Evolutionary conservation across 1,140 invertebrate species (phyloP).

Genomic region (Trinorchestia longiramus): DNA sequence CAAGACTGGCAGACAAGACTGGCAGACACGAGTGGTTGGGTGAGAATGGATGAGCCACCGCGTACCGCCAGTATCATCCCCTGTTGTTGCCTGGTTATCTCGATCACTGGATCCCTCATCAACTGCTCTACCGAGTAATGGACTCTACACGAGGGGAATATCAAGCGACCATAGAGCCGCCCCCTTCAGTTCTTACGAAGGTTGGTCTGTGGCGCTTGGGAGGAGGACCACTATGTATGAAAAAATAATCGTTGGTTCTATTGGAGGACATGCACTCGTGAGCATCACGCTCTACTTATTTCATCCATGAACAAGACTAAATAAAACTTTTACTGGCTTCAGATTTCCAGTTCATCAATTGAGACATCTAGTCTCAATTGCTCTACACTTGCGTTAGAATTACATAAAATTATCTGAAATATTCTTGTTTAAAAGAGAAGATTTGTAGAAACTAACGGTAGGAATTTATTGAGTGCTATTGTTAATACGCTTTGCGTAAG

Average conservation of each 20-base stretch:
- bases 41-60: neutral
- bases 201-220: neutral
- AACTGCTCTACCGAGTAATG: slow-evolving; percentile 17
- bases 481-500: too few species aligned
- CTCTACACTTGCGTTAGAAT: too few species aligned
- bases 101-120: neutral
- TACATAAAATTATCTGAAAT: too few species aligned
- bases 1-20: too few species aligned
- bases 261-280: neutral
- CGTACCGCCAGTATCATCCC: neutral
- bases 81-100: slow-evolving; percentile 36
- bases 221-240: neutral
- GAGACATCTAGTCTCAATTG: too few species aligned
- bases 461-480: too few species aligned
- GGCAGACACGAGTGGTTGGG: too few species aligned
- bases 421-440: too few species aligned
- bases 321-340: neutral
- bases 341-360: too few species aligned
- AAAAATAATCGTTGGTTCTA: neutral
- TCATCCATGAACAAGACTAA: neutral
- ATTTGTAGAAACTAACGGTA: too few species aligned
- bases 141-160: slow-evolving; percentile 13
- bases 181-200: neutral
- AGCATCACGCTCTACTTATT: neutral
- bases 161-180: neutral